phyloP scores from a whole-genome alignment of 2,113 vertebrate species.

The Megalops atlanticus region DNA sequence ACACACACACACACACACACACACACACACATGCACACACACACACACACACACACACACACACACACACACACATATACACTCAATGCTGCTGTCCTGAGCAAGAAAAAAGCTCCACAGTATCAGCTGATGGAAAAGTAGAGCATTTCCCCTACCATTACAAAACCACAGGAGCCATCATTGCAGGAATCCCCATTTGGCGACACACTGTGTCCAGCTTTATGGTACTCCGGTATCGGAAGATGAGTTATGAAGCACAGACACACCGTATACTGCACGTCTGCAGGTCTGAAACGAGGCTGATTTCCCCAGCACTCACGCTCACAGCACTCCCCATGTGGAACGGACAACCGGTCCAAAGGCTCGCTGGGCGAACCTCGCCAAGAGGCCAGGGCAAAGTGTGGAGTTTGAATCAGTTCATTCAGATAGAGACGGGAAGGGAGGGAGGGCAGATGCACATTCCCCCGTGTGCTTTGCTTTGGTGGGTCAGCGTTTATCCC shows the following conservation, averaged over 20 bases:
- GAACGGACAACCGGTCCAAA: background rate
- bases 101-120: no score
- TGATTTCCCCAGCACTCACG: background rate
- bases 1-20: background rate
- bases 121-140: background rate
- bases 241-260: background rate
- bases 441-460: background rate
- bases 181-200: background rate
- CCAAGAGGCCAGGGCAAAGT: background rate
- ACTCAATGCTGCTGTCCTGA: no score
- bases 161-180: background rate
- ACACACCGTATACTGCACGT: no score
- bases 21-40: constrained; percentile 27
- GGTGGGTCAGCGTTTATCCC: background rate
- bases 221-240: background rate
- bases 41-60: constrained; percentile 10
- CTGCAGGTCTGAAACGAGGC: background rate
- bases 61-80: background rate
- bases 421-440: background rate
- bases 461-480: background rate
- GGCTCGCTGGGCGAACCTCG: background rate
- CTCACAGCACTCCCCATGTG: background rate
- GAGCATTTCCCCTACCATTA: background rate
- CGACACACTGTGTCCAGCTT: background rate
- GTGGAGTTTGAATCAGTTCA: background rate